Evolutionary conservation across 2,888 invertebrate genomes (phyloP), one percentile per base, ranked within the genome.

Genomic region (Ctenicera cuprea): DNA sequence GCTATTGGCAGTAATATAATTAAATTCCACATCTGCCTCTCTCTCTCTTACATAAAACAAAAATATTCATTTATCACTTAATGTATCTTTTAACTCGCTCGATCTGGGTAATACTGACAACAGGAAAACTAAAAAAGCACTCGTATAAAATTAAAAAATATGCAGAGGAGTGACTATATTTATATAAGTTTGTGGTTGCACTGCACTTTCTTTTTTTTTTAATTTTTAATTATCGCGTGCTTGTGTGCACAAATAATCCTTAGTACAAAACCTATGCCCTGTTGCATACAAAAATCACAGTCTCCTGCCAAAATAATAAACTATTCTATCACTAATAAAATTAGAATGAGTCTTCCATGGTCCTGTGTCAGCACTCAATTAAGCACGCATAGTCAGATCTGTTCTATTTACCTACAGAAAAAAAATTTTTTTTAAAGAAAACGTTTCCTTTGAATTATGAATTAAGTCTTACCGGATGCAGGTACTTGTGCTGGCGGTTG

Each of bases 401-500:
- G 45, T 73, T 74, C 59, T 75, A 76, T 70, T 76, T 73, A 70
- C 63, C 75, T 76, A 64, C 16, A 68, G 50, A 43, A 12, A 52
- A 50, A 71, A 14, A 22, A n/a, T 18, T 4, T n/a, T 54, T 38
- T n/a, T 37, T 20, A 22, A 67, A 16, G 11, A 12, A 26, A 11
- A 41, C 22, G 1, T 9, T 20, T 48, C 9, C 3, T 16, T 48
- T 9, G 14, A 14, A 63, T 20, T 45, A 16, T 0, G n/a, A n/a
- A n/a, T n/a, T 20, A 45, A 37, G 11, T 11, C 12, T 57, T 30
- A 71, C 71, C 64, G 5, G 65, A 79, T 82, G 14, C 80, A 78
- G 30, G 82, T 82, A 73, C 78, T 75, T 77, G 62, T 75, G 26
- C 80, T 43, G 75, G 78, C 79, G 14, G 59, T 8, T 59, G 59